Conservation (phyloP, 1,140 invertebrate genomes). For the Phortica variegata region DNA sequence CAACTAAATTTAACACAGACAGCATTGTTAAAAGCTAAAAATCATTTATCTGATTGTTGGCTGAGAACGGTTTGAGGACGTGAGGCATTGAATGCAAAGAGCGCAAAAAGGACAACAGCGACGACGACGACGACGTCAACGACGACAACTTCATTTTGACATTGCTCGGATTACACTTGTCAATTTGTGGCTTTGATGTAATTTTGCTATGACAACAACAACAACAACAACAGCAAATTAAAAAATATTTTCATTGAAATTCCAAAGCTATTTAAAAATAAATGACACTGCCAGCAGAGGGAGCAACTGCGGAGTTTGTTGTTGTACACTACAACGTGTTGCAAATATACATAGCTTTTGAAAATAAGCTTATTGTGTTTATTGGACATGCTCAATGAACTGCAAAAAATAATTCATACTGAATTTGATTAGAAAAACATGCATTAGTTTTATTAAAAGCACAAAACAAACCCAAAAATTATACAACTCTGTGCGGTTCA, state of each 20-base stretch:
- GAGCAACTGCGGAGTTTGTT: too few relatives aligned
- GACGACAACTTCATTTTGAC: neutral
- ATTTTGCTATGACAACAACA: too few relatives aligned
- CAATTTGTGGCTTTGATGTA: conserved; percentile 20
- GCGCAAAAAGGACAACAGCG: neutral
- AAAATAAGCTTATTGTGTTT: too few relatives aligned
- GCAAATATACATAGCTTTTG: too few relatives aligned
- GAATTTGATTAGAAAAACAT: conserved; percentile 9
- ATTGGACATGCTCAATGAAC: too few relatives aligned
- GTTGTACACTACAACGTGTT: too few relatives aligned
- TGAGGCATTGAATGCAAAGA: neutral
- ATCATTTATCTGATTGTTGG: neutral
- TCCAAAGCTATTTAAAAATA: too few relatives aligned
- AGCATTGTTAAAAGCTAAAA: neutral
- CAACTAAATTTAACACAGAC: neutral
- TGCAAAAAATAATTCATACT: too few relatives aligned
- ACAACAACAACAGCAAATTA: too few relatives aligned
- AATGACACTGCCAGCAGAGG: too few relatives aligned
- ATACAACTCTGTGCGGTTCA: neutral
- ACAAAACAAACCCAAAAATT: neutral
- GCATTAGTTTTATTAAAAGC: neutral
- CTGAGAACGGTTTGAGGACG: neutral
- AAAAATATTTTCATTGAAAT: too few relatives aligned
- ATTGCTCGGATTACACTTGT: conserved; percentile 20
- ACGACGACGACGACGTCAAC: neutral